Conservation (phyloP, 2,888 invertebrate genomes). For the Dioctria rufipes region DNA sequence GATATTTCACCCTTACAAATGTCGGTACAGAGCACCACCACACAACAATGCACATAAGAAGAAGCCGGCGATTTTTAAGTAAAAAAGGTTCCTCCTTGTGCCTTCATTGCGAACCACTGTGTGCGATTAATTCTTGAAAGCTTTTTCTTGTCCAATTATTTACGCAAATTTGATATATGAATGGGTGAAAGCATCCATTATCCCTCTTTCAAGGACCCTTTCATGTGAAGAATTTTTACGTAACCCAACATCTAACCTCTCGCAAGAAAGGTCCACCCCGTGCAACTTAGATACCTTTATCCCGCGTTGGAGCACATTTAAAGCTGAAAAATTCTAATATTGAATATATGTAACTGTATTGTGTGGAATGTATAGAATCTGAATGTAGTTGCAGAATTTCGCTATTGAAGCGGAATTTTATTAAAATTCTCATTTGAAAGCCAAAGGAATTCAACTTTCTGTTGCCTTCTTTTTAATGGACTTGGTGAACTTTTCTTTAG, state of each 20-base stretch:
- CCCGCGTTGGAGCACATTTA: neutral
- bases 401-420: conserved; percentile 11
- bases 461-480: conserved; percentile 25
- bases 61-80: conserved; percentile 21
- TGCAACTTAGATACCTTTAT: neutral
- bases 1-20: conserved; percentile 38
- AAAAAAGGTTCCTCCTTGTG: conserved; percentile 27
- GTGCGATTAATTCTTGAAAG: conserved; percentile 51
- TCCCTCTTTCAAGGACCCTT: conserved; percentile 28
- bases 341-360: neutral
- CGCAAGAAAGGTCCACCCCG: too few relatives aligned
- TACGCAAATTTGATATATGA: conserved; percentile 51
- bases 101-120: conserved; percentile 20
- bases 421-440: conserved; percentile 23
- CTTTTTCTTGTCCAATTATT: conserved; percentile 52
- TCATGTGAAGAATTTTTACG: conserved; percentile 12
- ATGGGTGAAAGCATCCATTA: conserved; percentile 39
- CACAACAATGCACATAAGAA: conserved; percentile 34
- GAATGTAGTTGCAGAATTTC: neutral
- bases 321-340: neutral
- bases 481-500: conserved; percentile 48
- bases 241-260: neutral
- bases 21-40: conserved; percentile 3
- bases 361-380: neutral
- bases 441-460: conserved; percentile 10